Percentiles rank a stretch among this genome's conserved stretches.
Evolutionary conservation across 2,797 vertebrate species (phyloP).

Genomic region (Labeo calbasu): DNA sequence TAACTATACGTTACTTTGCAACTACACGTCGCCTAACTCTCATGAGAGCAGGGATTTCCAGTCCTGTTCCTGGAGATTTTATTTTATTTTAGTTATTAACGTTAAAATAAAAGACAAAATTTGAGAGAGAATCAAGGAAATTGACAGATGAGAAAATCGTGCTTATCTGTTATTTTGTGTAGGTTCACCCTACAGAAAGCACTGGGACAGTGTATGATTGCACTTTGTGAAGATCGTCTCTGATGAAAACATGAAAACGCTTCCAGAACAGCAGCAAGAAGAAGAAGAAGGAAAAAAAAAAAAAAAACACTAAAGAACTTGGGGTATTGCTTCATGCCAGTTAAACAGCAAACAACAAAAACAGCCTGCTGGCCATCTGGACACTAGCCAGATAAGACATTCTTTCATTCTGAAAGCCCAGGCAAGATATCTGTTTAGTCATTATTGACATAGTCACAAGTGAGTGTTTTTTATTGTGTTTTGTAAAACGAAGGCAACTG

Average conservation of each 20-base stretch:
- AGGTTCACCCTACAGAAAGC: conserved; percentile 49
- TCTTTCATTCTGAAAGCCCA: background rate
- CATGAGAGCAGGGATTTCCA: too few species aligned
- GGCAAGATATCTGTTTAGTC: background rate
- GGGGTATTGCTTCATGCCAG: conserved; percentile 49
- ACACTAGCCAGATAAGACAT: conserved; percentile 41
- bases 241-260: conserved; percentile 62
- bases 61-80: too few species aligned
- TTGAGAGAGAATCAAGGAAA: conserved; percentile 6
- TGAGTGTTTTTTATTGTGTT: too few species aligned
- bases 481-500: too few species aligned
- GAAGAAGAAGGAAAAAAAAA: conserved; percentile 17
- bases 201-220: conserved; percentile 68
- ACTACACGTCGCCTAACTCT: too few species aligned
- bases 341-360: conserved; percentile 50
- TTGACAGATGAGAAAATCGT: background rate
- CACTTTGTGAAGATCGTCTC: conserved; percentile 54
- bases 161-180: background rate
- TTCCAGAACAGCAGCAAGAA: conserved; percentile 49
- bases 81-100: too few species aligned
- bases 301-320: conserved; percentile 16
- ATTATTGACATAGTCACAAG: background rate
- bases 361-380: conserved; percentile 37
- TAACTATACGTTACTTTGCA: too few species aligned
- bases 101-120: background rate